Conservation (phyloP, 2,888 invertebrate genomes). For the Augiades crinisus region DNA sequence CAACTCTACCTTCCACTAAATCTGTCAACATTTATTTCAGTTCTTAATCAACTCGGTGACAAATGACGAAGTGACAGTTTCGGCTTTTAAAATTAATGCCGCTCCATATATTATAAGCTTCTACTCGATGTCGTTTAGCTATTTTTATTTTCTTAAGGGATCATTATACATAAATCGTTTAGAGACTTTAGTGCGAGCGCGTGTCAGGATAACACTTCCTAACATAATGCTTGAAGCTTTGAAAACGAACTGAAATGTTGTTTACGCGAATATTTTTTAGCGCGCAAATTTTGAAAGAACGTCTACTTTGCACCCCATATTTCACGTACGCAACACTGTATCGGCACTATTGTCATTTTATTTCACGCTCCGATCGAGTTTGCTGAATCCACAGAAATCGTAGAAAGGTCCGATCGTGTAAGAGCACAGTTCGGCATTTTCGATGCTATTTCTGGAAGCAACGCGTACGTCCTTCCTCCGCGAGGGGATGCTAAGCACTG, state of each 20-base stretch:
- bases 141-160: slow-evolving; percentile 59
- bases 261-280: slow-evolving; percentile 57
- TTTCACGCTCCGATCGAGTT: slow-evolving; percentile 48
- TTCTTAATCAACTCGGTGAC: slow-evolving; percentile 69
- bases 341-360: slow-evolving; percentile 39
- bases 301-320: slow-evolving; percentile 47
- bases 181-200: slow-evolving; percentile 45
- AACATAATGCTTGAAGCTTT: slow-evolving; percentile 51
- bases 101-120: slow-evolving; percentile 58
- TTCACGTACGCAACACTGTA: slow-evolving; percentile 42
- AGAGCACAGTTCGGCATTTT: slow-evolving; percentile 51
- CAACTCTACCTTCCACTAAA: slow-evolving; percentile 56
- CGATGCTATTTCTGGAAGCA: slow-evolving; percentile 36
- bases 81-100: slow-evolving; percentile 59
- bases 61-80: slow-evolving; percentile 67
- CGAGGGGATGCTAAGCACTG: slow-evolving; percentile 58
- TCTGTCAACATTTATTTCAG: slow-evolving; percentile 65
- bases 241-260: slow-evolving; percentile 54
- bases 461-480: slow-evolving; percentile 48
- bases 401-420: slow-evolving; percentile 20
- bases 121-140: slow-evolving; percentile 41
- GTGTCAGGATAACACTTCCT: slow-evolving; percentile 51
- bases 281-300: slow-evolving; percentile 55
- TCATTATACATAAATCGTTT: slow-evolving; percentile 53
- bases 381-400: slow-evolving; percentile 27